A percentile compares a stretch with the other conserved stretches of the same genome.
phyloP scores from a whole-genome alignment of 1,140 invertebrate species.

The Orius insidiosus region DNA sequence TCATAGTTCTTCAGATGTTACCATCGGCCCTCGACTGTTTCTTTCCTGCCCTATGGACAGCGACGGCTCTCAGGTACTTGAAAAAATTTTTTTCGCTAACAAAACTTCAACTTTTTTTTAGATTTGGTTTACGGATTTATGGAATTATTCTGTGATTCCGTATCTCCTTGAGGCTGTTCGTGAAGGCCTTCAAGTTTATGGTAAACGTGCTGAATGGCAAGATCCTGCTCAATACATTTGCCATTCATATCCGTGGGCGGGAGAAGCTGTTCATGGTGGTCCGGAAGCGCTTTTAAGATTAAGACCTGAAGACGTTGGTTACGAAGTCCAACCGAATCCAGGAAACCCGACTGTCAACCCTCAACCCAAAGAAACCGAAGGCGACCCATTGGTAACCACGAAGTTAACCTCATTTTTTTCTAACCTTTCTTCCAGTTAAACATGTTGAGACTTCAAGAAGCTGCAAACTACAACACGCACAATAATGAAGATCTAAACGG shows the following conservation, averaged over 20 bases:
- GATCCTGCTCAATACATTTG: conserved; percentile 80
- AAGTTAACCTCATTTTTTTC: too few relatives aligned
- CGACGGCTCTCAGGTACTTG: conserved; percentile 39
- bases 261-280: conserved; percentile 28
- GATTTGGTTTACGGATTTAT: conserved; percentile 93
- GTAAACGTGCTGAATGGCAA: conserved; percentile 52
- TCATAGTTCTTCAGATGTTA: conserved; percentile 89
- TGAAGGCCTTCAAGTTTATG: conserved; percentile 75
- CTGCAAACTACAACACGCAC: conserved; percentile 76
- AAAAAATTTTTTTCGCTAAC: too few relatives aligned
- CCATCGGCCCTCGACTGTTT: conserved; percentile 67
- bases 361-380: conserved; percentile 29
- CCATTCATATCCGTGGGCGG: conserved; percentile 75
- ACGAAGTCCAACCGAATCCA: conserved; percentile 30
- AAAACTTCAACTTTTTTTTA: not conserved
- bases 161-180: conserved; percentile 84
- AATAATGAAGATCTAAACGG: conserved; percentile 73
- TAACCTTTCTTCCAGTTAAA: conserved; percentile 45
- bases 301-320: conserved; percentile 53
- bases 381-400: conserved; percentile 43
- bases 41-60: conserved; percentile 55
- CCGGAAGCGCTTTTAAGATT: conserved; percentile 35
- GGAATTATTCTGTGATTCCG: conserved; percentile 93
- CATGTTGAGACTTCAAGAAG: conserved; percentile 87
- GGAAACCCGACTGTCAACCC: conserved; percentile 23